Percentiles rank a stretch among this genome's conserved stretches.
phyloP scores from a whole-genome alignment of 2,888 invertebrate species.

The Drosophila pseudotakahashii region DNA sequence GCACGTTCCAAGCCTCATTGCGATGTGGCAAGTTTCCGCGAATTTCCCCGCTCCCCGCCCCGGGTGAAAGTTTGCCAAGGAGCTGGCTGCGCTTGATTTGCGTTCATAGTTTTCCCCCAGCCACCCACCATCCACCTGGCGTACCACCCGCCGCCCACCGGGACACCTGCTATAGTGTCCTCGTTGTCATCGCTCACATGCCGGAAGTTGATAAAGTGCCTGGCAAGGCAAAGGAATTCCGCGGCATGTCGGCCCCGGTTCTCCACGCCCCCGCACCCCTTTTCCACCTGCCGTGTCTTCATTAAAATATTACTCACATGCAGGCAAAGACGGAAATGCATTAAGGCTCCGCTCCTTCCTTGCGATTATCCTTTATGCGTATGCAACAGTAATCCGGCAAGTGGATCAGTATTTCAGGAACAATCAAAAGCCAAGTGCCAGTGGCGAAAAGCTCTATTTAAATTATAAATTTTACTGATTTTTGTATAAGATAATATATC shows the following conservation, averaged over 20 bases:
- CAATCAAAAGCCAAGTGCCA: slow-evolving; percentile 10
- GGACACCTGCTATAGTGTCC: slow-evolving; percentile 27
- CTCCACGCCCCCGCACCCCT: slow-evolving; percentile 17
- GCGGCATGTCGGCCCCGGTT: slow-evolving; percentile 42
- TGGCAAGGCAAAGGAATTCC: slow-evolving; percentile 70
- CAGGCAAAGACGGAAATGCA: slow-evolving; percentile 64
- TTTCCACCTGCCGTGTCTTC: slow-evolving; percentile 56
- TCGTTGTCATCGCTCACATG: slow-evolving; percentile 58
- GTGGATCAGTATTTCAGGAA: slow-evolving; percentile 32
- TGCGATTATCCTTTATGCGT: slow-evolving; percentile 22
- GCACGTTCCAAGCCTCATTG: slow-evolving; percentile 56
- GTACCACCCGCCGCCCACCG: neutral
- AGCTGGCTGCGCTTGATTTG: slow-evolving; percentile 69
- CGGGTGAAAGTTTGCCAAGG: slow-evolving; percentile 54
- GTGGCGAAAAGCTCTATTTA: too few species aligned
- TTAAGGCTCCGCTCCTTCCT: slow-evolving; percentile 41
- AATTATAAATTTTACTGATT: too few species aligned
- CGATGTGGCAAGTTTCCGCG: slow-evolving; percentile 54
- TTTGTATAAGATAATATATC: too few species aligned
- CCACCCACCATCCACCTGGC: neutral
- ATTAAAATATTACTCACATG: slow-evolving; percentile 68
- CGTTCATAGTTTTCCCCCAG: slow-evolving; percentile 31
- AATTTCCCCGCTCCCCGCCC: slow-evolving; percentile 31
- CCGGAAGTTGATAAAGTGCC: slow-evolving; percentile 79
- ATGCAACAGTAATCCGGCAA: slow-evolving; percentile 48